These are phyloP conservation scores for Tetramorium alpestre DNA, from an alignment of 1,140 invertebrate species.

Conservation along the genomic window DNA sequence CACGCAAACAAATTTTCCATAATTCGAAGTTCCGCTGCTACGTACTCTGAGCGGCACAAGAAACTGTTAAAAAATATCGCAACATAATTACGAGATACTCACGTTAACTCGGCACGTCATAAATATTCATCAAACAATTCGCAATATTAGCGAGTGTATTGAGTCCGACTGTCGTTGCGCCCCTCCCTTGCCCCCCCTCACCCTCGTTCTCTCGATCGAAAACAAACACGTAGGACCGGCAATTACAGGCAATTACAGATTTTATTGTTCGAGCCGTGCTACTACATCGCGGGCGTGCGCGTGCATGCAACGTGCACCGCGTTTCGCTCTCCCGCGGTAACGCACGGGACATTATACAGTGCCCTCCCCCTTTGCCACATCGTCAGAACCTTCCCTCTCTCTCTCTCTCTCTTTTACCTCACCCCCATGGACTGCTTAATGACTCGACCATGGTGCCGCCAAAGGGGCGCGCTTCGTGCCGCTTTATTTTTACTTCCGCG, in stretches of 20 bases:
- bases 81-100: slow-evolving; percentile 22
- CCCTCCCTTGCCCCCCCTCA: too few species aligned
- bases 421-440: slow-evolving; percentile 73
- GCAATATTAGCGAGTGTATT: slow-evolving; percentile 37
- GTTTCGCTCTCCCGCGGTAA: slow-evolving; percentile 72
- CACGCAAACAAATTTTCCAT: background rate
- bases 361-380: slow-evolving; percentile 57
- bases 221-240: slow-evolving; percentile 60
- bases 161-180: slow-evolving; percentile 19
- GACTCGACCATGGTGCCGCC: slow-evolving; percentile 81
- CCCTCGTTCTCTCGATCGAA: slow-evolving; percentile 1
- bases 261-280: slow-evolving; percentile 62
- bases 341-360: slow-evolving; percentile 82
- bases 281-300: slow-evolving; percentile 14
- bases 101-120: slow-evolving; percentile 17
- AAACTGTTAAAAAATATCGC: background rate
- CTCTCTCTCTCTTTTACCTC: background rate
- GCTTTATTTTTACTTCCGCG: slow-evolving; percentile 84
- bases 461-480: slow-evolving; percentile 80
- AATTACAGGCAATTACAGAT: slow-evolving; percentile 73
- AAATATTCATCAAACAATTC: slow-evolving; percentile 54
- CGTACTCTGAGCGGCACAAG: background rate
- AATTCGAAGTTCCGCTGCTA: background rate
- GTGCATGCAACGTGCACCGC: slow-evolving; percentile 66
- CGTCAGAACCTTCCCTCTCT: slow-evolving; percentile 3